phyloP scores from a whole-genome alignment of 2,888 invertebrate species.

The Drosophila nigritarsus region DNA sequence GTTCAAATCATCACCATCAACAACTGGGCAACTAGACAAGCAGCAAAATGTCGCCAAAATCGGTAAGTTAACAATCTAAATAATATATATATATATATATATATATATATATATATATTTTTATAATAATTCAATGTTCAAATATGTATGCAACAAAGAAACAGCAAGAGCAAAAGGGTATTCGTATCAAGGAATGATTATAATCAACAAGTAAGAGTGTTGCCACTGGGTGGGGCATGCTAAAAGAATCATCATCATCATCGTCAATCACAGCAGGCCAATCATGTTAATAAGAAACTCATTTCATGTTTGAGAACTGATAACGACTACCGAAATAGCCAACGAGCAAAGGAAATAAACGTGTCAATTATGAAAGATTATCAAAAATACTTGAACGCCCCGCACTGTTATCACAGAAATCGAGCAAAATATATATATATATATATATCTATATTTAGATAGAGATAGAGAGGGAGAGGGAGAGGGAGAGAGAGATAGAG shows the following conservation, averaged over 20 bases:
- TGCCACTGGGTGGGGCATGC: neutral
- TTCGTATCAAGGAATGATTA: neutral
- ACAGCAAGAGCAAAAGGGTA: neutral
- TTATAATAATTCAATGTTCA: too few species aligned
- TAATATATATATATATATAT: too few species aligned
- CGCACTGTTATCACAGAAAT: neutral
- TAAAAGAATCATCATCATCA: too few species aligned
- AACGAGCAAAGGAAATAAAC: neutral
- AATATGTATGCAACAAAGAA: too few species aligned
- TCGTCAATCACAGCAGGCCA: slow-evolving; percentile 31
- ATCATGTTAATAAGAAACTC: neutral
- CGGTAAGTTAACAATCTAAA: slow-evolving; percentile 86
- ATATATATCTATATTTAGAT: neutral
- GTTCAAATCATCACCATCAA: slow-evolving; percentile 34
- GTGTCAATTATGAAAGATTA: neutral
- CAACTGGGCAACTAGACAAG: slow-evolving; percentile 53
- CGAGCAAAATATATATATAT: neutral
- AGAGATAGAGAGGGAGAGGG: neutral
- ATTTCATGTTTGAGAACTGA: neutral
- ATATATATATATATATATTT: too few species aligned
- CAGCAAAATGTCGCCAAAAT: slow-evolving; percentile 88
- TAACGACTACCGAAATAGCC: neutral
- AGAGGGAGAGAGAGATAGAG: neutral
- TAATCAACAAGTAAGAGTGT: neutral
- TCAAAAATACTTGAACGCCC: neutral